A percentile compares a stretch with the other conserved stretches of the same genome.
phyloP scores from a whole-genome alignment of 2,888 invertebrate genomes.

The Leptopterna dolabrata region DNA sequence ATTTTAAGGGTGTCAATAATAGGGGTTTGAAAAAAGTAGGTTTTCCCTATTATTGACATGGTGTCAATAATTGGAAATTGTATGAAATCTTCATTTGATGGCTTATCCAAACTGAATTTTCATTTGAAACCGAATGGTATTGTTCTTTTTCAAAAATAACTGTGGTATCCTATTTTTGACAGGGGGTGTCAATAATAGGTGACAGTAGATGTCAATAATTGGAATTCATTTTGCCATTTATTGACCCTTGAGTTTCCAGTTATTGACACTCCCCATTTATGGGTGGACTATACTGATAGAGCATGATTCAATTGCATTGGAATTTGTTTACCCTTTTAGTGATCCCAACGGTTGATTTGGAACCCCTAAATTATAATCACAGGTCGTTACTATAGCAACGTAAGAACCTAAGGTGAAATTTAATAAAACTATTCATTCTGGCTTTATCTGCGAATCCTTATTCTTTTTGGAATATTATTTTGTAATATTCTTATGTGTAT shows the following conservation, averaged over 20 bases:
- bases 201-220: not conserved
- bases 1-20: slow-evolving; percentile 18
- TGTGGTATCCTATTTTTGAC: not conserved
- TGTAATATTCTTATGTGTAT: too few relatives aligned
- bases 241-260: not conserved
- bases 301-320: not conserved
- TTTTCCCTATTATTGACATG: slow-evolving; percentile 2
- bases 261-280: slow-evolving; percentile 17
- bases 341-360: too few relatives aligned
- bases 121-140: not conserved
- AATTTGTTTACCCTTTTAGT: not conserved
- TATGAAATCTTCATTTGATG: not conserved
- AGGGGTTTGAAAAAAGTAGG: not conserved
- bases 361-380: too few relatives aligned
- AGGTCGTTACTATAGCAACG: too few relatives aligned
- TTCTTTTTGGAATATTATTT: too few relatives aligned
- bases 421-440: too few relatives aligned
- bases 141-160: not conserved
- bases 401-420: too few relatives aligned
- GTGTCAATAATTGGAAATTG: not conserved
- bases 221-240: slow-evolving; percentile 2
- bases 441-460: too few relatives aligned
- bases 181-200: slow-evolving; percentile 5
- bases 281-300: not conserved
- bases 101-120: slow-evolving; percentile 11